Conservation (phyloP, 2,888 invertebrate genomes). For the Theretra japonica region DNA sequence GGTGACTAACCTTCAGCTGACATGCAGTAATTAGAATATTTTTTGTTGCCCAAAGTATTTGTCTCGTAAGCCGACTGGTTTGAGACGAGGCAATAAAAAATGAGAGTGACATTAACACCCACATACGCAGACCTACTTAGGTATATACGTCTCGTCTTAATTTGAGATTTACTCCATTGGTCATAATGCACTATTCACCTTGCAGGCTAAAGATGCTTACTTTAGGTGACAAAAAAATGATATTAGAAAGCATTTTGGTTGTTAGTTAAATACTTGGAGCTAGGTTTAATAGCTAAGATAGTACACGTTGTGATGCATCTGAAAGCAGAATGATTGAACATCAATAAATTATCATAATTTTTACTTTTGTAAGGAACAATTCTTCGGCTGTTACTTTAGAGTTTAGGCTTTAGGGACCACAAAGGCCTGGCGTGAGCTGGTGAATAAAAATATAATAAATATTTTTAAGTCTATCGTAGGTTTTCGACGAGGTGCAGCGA, state of each 20-base stretch:
- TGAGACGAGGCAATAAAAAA: conserved; percentile 19
- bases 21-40: conserved; percentile 9
- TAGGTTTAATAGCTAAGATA: neutral
- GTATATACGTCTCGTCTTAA: neutral
- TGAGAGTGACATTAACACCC: conserved; percentile 25
- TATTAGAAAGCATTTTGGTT: neutral
- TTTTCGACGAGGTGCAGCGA: too few species aligned
- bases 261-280: neutral
- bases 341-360: too few species aligned
- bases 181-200: neutral
- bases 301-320: neutral
- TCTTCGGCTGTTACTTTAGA: too few species aligned
- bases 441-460: too few species aligned
- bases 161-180: conserved; percentile 3
- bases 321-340: too few species aligned
- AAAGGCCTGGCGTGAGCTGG: too few species aligned
- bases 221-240: neutral
- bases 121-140: neutral
- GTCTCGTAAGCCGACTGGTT: conserved; percentile 16
- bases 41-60: conserved; percentile 4
- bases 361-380: too few species aligned
- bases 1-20: neutral
- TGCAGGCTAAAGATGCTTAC: neutral
- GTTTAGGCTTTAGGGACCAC: too few species aligned
- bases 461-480: too few species aligned